Evolutionary conservation across 2,113 vertebrate genomes (phyloP).

Genomic region (Nannobrachium achirus): DNA sequence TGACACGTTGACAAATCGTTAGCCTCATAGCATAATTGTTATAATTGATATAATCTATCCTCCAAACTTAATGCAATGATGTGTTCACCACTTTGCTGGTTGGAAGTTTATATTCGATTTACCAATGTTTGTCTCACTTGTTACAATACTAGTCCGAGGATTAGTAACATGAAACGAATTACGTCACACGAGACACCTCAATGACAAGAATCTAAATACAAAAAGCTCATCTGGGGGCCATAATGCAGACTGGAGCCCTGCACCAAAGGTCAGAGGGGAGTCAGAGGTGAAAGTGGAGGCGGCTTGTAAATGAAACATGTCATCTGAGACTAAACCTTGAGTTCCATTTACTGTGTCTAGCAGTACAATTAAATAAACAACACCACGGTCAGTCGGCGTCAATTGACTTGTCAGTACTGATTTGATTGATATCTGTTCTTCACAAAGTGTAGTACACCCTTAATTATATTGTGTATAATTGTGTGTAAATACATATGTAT

Average conservation of each 20-base stretch:
- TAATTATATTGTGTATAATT: constrained; percentile 8
- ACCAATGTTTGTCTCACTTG: constrained; percentile 22
- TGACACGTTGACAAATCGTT: too few relatives aligned
- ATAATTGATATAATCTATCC: too few relatives aligned
- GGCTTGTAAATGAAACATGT: constrained; percentile 59
- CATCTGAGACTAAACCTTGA: constrained; percentile 76
- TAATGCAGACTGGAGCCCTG: constrained; percentile 20
- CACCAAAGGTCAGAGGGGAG: constrained; percentile 68
- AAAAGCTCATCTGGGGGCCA: constrained; percentile 43
- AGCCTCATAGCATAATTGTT: too few relatives aligned
- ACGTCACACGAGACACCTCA: constrained; percentile 57
- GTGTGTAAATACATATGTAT: too few relatives aligned
- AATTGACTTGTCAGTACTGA: constrained; percentile 91
- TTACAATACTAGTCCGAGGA: constrained; percentile 20
- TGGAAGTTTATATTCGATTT: constrained; percentile 23
- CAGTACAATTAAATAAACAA: constrained; percentile 88
- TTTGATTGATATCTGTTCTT: constrained; percentile 79
- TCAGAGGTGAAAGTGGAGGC: constrained; percentile 67
- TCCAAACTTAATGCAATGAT: neutral
- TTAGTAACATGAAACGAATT: constrained; percentile 30
- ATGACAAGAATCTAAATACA: constrained; percentile 42
- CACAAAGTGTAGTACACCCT: constrained; percentile 32
- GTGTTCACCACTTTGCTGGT: neutral
- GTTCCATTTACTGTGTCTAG: constrained; percentile 86
- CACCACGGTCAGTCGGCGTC: constrained; percentile 80